phyloP scores from a whole-genome alignment of 1,140 invertebrate genomes.

The fruit fly (Drosophila melanogaster) region Release_6_plus_ISO1_MT NT_033777.3:14875501-14876000 shows the following conservation, averaged over 20 bases:
- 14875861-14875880: too few species aligned
- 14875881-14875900: not conserved
- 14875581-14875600: slow-evolving; percentile 21
- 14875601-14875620: slow-evolving; percentile 12
- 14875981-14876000: slow-evolving; percentile 59
- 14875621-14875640: too few species aligned
- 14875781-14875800: too few species aligned
- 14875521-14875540: slow-evolving; percentile 15
- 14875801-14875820: too few species aligned
- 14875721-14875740: too few species aligned
- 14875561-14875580: slow-evolving; percentile 49
- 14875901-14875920: too few species aligned
- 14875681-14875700: too few species aligned
- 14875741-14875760: too few species aligned
- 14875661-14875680: too few species aligned
- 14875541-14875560: slow-evolving; percentile 53
- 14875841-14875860: not conserved
- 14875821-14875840: too few species aligned
- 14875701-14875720: not conserved
- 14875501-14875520: slow-evolving; percentile 35
- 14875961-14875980: slow-evolving; percentile 40
- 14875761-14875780: too few species aligned
- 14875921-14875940: not conserved
- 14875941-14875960: slow-evolving; percentile 52
- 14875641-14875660: not conserved